Conservation (phyloP, 2,797 vertebrate genomes). For the Fistularia commersonii region DNA sequence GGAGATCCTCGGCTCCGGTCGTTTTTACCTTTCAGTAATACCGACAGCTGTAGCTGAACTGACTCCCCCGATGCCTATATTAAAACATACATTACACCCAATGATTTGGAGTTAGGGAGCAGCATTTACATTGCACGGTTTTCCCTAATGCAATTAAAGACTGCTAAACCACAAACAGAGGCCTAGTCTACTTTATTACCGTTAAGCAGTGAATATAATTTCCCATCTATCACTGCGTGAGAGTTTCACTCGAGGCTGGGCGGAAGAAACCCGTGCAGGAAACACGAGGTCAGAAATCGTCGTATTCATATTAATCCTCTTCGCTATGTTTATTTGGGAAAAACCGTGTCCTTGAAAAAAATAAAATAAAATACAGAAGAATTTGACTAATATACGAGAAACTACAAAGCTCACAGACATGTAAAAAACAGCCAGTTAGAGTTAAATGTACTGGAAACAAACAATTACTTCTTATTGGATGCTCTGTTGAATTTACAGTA, state of each 20-base stretch:
- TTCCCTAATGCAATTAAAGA: conserved; percentile 67
- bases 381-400: too few relatives aligned
- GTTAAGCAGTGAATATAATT: conserved; percentile 67
- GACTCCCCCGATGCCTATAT: conserved; percentile 47
- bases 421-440: too few relatives aligned
- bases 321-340: too few relatives aligned
- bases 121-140: conserved; percentile 59
- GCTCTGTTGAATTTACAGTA: too few relatives aligned
- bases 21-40: conserved; percentile 30
- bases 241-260: conserved; percentile 43
- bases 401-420: too few relatives aligned
- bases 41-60: conserved; percentile 46
- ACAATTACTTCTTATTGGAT: too few relatives aligned
- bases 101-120: conserved; percentile 50
- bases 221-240: conserved; percentile 39
- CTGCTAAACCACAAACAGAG: conserved; percentile 54
- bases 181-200: conserved; percentile 53
- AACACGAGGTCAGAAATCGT: conserved; percentile 17
- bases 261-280: conserved; percentile 43
- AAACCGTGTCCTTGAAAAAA: background rate
- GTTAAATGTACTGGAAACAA: too few relatives aligned
- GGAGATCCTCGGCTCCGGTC: conserved; percentile 29
- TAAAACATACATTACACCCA: conserved; percentile 64
- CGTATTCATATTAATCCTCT: too few relatives aligned
- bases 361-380: too few relatives aligned